These are phyloP conservation scores for Glyptemys insculpta DNA, from an alignment of 2,797 vertebrate genomes.

Conservation along the genomic window DNA sequence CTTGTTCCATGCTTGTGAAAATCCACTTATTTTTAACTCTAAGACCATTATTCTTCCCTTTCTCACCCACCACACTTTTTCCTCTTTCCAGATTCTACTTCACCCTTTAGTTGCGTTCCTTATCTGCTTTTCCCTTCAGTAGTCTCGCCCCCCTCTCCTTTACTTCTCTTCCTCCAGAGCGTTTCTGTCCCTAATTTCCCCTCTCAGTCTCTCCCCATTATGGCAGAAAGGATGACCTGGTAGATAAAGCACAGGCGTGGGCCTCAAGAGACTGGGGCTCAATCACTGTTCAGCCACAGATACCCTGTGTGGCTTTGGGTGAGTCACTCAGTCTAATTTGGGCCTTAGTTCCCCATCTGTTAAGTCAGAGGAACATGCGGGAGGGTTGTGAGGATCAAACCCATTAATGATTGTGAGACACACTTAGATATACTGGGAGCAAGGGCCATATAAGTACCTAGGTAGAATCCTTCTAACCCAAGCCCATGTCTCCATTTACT, in stretches of 20 bases:
- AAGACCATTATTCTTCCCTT: neutral
- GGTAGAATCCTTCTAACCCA: neutral
- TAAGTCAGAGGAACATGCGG: neutral
- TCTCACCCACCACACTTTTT: neutral
- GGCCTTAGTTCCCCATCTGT: neutral
- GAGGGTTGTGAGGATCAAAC: neutral
- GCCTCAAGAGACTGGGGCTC: neutral
- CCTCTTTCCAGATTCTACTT: neutral
- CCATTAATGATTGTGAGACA: neutral
- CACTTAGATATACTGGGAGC: neutral
- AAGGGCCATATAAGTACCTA: neutral
- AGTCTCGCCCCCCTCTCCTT: neutral
- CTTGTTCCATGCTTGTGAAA: neutral
- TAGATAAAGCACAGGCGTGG: neutral
- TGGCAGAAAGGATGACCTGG: neutral
- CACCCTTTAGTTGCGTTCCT: neutral
- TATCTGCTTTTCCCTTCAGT: neutral
- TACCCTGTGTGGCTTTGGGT: neutral
- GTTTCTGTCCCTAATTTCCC: neutral
- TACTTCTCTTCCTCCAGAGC: neutral
- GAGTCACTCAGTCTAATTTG: rapidly evolving
- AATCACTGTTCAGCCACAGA: neutral
- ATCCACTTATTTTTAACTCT: neutral
- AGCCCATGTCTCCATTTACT: neutral
- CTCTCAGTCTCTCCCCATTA: neutral